Conservation (phyloP, 2,113 vertebrate species). For the Mesoclemmys tuberculata region DNA sequence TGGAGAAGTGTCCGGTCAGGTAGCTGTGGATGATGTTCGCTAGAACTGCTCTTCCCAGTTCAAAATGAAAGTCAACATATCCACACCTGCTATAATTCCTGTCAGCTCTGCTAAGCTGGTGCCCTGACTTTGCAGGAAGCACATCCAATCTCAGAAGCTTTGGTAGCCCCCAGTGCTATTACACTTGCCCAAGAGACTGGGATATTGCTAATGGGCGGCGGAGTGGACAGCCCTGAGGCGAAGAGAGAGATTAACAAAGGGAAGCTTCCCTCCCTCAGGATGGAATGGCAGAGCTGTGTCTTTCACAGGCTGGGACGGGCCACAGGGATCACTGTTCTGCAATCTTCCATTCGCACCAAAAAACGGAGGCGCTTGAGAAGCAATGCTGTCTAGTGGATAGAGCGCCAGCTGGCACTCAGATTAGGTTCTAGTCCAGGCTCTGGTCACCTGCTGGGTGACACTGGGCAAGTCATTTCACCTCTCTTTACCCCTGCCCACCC, state of each 20-base stretch:
- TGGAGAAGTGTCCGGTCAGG: neutral
- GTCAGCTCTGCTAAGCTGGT: neutral
- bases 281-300: neutral
- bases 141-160: neutral
- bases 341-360: neutral
- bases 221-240: neutral
- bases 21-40: neutral
- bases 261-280: neutral
- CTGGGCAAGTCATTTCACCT: rapidly evolving
- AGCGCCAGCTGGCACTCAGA: neutral
- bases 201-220: neutral
- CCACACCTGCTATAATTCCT: neutral
- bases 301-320: neutral
- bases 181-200: neutral
- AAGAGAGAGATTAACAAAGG: neutral
- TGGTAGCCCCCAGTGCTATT: neutral
- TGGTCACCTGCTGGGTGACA: rapidly evolving
- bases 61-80: neutral
- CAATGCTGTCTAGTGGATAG: neutral
- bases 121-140: neutral
- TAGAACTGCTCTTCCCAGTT: neutral
- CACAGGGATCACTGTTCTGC: neutral
- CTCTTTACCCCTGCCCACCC: neutral
- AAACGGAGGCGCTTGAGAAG: rapidly evolving
- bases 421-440: neutral